Conservation (phyloP, 2,797 vertebrate genomes). For the Leptoclinus maculatus region DNA sequence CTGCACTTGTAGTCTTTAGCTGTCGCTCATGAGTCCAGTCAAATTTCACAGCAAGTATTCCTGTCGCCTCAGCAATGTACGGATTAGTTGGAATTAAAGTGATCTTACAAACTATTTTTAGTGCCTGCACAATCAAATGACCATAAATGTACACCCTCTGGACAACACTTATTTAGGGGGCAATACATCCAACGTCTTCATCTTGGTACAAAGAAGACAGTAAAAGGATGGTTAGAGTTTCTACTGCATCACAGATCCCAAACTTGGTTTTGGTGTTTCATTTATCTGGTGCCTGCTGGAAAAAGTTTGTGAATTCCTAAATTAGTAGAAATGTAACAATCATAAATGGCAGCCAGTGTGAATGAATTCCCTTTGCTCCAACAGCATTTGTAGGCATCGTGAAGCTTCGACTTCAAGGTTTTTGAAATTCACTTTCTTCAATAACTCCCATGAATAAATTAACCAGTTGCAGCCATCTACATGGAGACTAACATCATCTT, state of each 20-base stretch:
- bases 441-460: slow-evolving; percentile 60
- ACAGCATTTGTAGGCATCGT: slow-evolving; percentile 12
- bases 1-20: too few relatives aligned
- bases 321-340: slow-evolving; percentile 36
- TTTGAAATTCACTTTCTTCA: slow-evolving; percentile 59
- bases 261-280: not conserved
- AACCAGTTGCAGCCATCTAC: slow-evolving; percentile 36
- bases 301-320: slow-evolving; percentile 38
- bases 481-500: slow-evolving; percentile 39
- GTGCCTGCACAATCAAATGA: too few relatives aligned
- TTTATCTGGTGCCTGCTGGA: not conserved
- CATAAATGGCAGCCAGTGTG: slow-evolving; percentile 14
- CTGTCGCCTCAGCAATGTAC: too few relatives aligned
- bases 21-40: too few relatives aligned
- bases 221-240: not conserved
- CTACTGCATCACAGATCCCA: not conserved
- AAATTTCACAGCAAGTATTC: too few relatives aligned
- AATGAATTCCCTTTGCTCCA: slow-evolving; percentile 23
- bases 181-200: not conserved
- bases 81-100: too few relatives aligned
- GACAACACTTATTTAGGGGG: too few relatives aligned
- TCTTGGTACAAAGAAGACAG: not conserved
- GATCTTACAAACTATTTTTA: too few relatives aligned
- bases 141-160: too few relatives aligned
- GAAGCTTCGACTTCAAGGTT: slow-evolving; percentile 44